Percentiles rank a stretch among this genome's conserved stretches.
phyloP scores from a whole-genome alignment of 2,888 invertebrate genomes.

The Tiliacea aurago region DNA sequence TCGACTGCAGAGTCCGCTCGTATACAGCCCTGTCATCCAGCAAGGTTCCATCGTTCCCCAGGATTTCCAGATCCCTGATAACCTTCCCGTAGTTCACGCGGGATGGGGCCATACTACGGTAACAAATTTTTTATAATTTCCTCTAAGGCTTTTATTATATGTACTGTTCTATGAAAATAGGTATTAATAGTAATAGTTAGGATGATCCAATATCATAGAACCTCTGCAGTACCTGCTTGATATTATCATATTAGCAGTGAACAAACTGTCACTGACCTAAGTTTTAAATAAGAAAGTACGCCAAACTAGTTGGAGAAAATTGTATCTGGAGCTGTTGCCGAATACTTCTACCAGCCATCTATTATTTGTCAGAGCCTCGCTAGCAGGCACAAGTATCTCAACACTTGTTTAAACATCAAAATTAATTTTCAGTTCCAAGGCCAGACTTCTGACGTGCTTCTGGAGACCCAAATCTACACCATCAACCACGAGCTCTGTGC shows the following conservation, averaged over 20 bases:
- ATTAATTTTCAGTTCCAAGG: slow-evolving; percentile 5
- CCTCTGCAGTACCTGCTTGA: too few relatives aligned
- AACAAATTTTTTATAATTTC: slow-evolving; percentile 26
- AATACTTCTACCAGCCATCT: background rate
- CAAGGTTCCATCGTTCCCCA: slow-evolving; percentile 64
- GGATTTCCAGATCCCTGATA: slow-evolving; percentile 64
- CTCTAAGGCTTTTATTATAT: background rate
- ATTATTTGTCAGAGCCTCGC: background rate
- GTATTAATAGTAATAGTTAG: too few relatives aligned
- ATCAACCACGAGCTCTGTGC: slow-evolving; percentile 40
- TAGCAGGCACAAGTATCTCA: too few relatives aligned
- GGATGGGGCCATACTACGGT: slow-evolving; percentile 78
- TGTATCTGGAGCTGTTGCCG: background rate
- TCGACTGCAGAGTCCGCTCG: slow-evolving; percentile 60
- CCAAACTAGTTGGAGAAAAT: too few relatives aligned
- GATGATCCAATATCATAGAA: too few relatives aligned
- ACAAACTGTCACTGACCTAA: background rate
- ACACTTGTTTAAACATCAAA: background rate
- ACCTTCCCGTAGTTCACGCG: slow-evolving; percentile 69
- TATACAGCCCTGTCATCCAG: slow-evolving; percentile 66
- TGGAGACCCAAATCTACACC: slow-evolving; percentile 43
- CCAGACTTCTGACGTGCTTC: slow-evolving; percentile 10
- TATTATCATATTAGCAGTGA: background rate
- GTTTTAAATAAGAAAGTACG: too few relatives aligned
- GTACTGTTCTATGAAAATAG: background rate